A percentile compares a stretch with the other conserved stretches of the same genome.
Evolutionary conservation across 1,140 invertebrate species (phyloP).

Genomic region (Harlomillsia oculata): DNA sequence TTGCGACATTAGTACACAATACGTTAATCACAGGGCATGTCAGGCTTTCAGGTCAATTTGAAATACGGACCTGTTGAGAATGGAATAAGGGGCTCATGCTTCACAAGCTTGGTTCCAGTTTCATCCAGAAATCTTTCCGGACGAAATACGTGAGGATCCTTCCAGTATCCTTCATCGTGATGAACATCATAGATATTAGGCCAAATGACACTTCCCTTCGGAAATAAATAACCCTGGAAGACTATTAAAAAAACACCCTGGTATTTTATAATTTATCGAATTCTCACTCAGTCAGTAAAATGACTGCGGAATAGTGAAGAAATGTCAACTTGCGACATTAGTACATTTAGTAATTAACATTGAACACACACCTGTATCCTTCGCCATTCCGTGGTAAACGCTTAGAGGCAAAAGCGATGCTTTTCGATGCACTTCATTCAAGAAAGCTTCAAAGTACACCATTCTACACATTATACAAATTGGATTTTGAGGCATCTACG

Average conservation of each 20-base stretch:
- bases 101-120: slow-evolving; percentile 50
- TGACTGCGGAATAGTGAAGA: too few relatives aligned
- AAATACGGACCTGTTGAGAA: slow-evolving; percentile 69
- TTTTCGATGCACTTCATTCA: slow-evolving; percentile 62
- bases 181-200: slow-evolving; percentile 66
- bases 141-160: slow-evolving; percentile 59
- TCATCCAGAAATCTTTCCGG: slow-evolving; percentile 65
- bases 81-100: slow-evolving; percentile 57
- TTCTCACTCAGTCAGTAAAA: too few relatives aligned
- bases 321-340: too few relatives aligned
- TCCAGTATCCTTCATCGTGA: slow-evolving; percentile 58
- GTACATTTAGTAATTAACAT: too few relatives aligned
- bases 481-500: too few relatives aligned
- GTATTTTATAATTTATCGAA: too few relatives aligned
- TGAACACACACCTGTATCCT: slow-evolving; percentile 43
- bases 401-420: slow-evolving; percentile 66
- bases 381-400: slow-evolving; percentile 63
- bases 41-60: too few relatives aligned
- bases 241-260: too few relatives aligned
- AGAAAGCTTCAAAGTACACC: slow-evolving; percentile 66
- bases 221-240: slow-evolving; percentile 61
- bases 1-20: not conserved
- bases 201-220: slow-evolving; percentile 71
- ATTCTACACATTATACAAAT: too few relatives aligned
- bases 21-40: too few relatives aligned